phyloP scores from a whole-genome alignment of 2,797 vertebrate species.

The Enteromius anoplus region DNA sequence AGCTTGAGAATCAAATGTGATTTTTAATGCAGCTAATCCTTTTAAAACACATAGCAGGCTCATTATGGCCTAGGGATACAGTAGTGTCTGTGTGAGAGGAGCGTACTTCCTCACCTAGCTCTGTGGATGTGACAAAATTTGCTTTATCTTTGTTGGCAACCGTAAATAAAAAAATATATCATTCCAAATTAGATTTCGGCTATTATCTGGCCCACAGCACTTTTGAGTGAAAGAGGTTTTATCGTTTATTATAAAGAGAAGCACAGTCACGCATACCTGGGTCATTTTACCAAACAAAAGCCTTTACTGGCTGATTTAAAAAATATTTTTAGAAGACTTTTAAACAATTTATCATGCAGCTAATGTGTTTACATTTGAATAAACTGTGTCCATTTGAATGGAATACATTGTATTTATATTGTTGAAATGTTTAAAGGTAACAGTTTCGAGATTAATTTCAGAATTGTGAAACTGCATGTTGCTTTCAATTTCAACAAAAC shows the following conservation, averaged over 20 bases:
- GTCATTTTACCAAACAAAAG: background rate
- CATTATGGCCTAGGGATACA: conserved; percentile 63
- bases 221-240: conserved; percentile 8
- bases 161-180: conserved; percentile 40
- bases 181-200: conserved; percentile 44
- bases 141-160: conserved; percentile 50
- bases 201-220: conserved; percentile 10
- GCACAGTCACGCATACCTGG: background rate
- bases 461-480: background rate
- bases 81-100: conserved; percentile 46
- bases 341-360: background rate
- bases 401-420: background rate
- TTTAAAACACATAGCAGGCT: conserved; percentile 62
- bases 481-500: background rate
- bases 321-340: background rate
- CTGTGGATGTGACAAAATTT: conserved; percentile 34
- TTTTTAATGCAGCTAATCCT: conserved; percentile 64
- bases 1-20: conserved; percentile 66
- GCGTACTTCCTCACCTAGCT: conserved; percentile 38
- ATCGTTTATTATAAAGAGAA: conserved; percentile 24
- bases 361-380: background rate
- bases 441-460: background rate
- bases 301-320: background rate
- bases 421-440: background rate
- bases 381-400: background rate